phyloP scores from a whole-genome alignment of 1,140 invertebrate species.

The Archivesica marissinica region DNA sequence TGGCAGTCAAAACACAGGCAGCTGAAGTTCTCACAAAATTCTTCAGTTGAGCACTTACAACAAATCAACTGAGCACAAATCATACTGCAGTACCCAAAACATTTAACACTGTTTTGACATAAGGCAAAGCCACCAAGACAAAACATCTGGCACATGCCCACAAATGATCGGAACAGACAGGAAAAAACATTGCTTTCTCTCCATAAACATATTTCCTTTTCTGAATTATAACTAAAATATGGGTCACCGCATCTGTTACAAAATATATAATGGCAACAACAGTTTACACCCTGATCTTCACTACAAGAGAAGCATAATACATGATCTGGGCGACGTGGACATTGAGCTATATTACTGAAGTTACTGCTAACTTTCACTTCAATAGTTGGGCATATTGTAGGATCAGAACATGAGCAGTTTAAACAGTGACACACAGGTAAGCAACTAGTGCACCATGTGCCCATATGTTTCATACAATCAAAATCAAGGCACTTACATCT shows the following conservation, averaged over 20 bases:
- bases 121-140: neutral
- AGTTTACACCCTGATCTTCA: neutral
- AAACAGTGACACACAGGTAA: neutral
- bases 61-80: neutral
- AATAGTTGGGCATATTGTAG: conserved; percentile 3
- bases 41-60: neutral
- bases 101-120: neutral
- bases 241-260: conserved; percentile 27
- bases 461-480: neutral
- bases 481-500: neutral
- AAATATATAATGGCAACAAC: conserved; percentile 35
- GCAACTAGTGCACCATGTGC: neutral
- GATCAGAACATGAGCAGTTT: neutral
- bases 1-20: conserved; percentile 27
- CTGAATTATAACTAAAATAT: neutral
- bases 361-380: neutral
- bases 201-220: neutral
- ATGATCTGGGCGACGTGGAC: conserved; percentile 5
- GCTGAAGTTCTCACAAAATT: neutral
- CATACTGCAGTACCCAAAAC: neutral
- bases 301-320: conserved; percentile 17
- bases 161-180: neutral
- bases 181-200: neutral
- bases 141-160: neutral
- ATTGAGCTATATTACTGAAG: neutral